Evolutionary conservation across 2,797 vertebrate species (phyloP).

Genomic region (Sus cebifrons): DNA sequence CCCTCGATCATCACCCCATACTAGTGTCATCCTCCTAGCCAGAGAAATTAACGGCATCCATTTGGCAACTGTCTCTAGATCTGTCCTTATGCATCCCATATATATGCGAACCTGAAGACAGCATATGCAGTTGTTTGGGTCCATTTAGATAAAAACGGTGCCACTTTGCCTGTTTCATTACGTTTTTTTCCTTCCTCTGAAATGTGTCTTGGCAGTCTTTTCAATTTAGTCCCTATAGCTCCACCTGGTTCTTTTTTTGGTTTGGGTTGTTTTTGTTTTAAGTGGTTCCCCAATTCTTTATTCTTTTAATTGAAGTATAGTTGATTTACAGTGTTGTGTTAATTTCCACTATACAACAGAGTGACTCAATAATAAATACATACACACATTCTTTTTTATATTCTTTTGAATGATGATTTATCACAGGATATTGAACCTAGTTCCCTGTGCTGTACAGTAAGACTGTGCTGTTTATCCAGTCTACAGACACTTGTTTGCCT

Average conservation of each 20-base stretch:
- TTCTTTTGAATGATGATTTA: too few species aligned
- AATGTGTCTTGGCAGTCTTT: neutral
- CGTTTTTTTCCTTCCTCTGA: neutral
- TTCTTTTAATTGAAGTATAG: too few species aligned
- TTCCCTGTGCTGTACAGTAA: too few species aligned
- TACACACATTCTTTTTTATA: too few species aligned
- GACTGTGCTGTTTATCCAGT: too few species aligned
- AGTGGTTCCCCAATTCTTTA: too few species aligned
- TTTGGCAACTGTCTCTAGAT: neutral
- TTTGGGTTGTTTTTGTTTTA: too few species aligned
- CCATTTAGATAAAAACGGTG: neutral
- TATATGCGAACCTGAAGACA: neutral
- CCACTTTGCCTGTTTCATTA: rapidly evolving
- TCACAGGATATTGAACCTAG: too few species aligned
- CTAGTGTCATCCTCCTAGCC: neutral
- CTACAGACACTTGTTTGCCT: too few species aligned
- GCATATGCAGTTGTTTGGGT: rapidly evolving
- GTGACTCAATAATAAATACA: too few species aligned
- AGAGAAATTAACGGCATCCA: neutral
- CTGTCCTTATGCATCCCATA: rapidly evolving
- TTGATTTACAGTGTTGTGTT: too few species aligned
- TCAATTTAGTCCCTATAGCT: neutral
- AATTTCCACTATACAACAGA: too few species aligned
- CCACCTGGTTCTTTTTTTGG: neutral
- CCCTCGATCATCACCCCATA: neutral